Evolutionary conservation across 1,140 invertebrate species (phyloP), one percentile per base, ranked within the genome.

Genomic region (Catajapyx aquilonaris): DNA sequence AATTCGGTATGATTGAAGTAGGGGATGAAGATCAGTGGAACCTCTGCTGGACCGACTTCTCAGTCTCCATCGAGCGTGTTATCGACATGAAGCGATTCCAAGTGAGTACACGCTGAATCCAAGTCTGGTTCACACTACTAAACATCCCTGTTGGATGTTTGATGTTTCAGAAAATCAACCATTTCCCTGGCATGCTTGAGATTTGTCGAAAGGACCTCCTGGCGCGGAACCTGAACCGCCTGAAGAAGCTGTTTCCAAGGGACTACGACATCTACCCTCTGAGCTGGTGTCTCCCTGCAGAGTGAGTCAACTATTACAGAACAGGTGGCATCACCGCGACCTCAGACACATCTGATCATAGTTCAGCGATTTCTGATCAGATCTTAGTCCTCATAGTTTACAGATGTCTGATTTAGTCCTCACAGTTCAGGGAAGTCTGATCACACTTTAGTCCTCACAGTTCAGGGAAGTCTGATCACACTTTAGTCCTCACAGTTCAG

Each of bases 271-370:
- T 90, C 54, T 90, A 84, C 55, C 85, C 86, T 3, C 83, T 78
- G 61, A 84, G 83, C n/a, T 91, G 84, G 83, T 83, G 79, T 57
- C 66, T 91, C 39, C 85, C 86, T 25, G 72, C 78, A n/a, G 84
- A 88, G 77, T 83, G 64, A 68, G 64, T 54, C 35, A 16, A 11
- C n/a, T n/a, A n/a, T n/a, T n/a, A n/a, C n/a, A n/a, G n/a, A n/a
- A n/a, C n/a, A n/a, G n/a, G n/a, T n/a, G n/a, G n/a, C n/a, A n/a
- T n/a, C n/a, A n/a, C n/a, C n/a, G n/a, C n/a, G n/a, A n/a, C n/a
- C n/a, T n/a, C n/a, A 28, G n/a, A 28, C 25, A 10, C n/a, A 28
- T 28, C 25, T 28, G 9, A 28, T 10, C 25, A 28, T 10, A 28
- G n/a, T 28, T 28, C 25, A 10, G 25, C 25, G n/a, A n/a, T 28